Conservation (phyloP, 2,888 invertebrate species). For the Scaptodrosophila latifasciaeformis region DNA sequence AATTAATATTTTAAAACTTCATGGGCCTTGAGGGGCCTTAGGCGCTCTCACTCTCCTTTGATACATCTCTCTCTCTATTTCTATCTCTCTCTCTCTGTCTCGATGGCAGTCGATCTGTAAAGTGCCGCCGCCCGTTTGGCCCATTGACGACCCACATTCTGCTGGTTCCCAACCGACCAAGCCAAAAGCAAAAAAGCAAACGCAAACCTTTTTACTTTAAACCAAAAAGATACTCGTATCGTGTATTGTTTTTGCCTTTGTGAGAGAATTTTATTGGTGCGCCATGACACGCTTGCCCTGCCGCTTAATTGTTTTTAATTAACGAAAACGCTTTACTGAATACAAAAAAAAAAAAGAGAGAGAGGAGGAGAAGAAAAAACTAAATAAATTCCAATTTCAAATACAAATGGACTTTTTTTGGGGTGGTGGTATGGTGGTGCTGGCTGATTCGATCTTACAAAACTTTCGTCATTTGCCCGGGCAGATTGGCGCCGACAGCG, state of each 20-base stretch:
- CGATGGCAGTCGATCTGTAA: too few relatives aligned
- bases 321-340: constrained; percentile 62
- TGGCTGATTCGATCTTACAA: constrained; percentile 16
- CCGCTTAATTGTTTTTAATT: constrained; percentile 74
- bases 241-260: neutral
- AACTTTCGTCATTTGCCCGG: constrained; percentile 63
- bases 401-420: constrained; percentile 5
- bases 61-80: too few relatives aligned
- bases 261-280: constrained; percentile 10
- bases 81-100: too few relatives aligned
- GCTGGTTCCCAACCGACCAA: constrained; percentile 1
- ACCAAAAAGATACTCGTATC: too few relatives aligned
- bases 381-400: constrained; percentile 62
- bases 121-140: too few relatives aligned
- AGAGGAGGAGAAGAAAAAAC: too few relatives aligned
- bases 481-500: constrained; percentile 2
- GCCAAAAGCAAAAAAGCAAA: too few relatives aligned
- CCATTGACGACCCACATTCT: constrained; percentile 51
- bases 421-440: too few relatives aligned
- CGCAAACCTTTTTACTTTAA: constrained; percentile 44
- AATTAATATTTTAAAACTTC: constrained; percentile 51
- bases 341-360: neutral
- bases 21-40: too few relatives aligned
- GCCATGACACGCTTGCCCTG: constrained; percentile 58
- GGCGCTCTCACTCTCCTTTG: neutral